Base-by-base conservation (phyloP, 2,797 vertebrate genomes). In the Gallinago solitaria region DNA sequence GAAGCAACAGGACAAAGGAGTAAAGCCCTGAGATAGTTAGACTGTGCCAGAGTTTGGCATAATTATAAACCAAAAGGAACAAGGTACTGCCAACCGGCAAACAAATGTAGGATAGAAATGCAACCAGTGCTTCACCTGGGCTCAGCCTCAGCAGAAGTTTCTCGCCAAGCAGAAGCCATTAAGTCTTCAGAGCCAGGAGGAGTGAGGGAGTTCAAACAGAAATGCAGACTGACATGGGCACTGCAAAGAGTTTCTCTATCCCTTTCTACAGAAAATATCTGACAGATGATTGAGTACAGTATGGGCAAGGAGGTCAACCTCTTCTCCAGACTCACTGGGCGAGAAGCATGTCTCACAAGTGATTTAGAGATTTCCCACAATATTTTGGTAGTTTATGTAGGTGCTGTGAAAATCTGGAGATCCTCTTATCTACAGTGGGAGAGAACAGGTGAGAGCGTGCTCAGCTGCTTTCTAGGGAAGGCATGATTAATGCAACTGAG, bases 331-430 rank as follows among this genome's bases (percentile, higher is more conserved):
- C 1, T 4, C 0, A 0, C 0, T 57, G 45, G 19, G 10, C 9
- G 30, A 47, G 35, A 33, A 32, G 3, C 6, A 16, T 2, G 0
- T 11, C 4, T 9, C 16, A 16, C 1, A 0, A 5, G 9, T n/a
- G 53, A 63, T 45, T 50, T 13, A 27, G 8, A 18, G 14, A 53
- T 53, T 53, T 53, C 51, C 28, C 51, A 53, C 63, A 27, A 13
- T 9, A 13, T 51, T 83, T 67, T 41, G 8, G 21, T 24, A 23
- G 12, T 12, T 6, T 16, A 3, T 3, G 9, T 4, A 54, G 18
- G 4, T 18, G 14, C 24, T 71, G n/a, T 68, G 87, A 68, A 75
- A 87, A 71, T 60, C 9, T 5, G 12, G 33, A 68, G 5, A 57
- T 27, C 15, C 20, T 41, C 21, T 59, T 68, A 47, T 12, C 16